Evolutionary conservation across 2,888 invertebrate genomes (phyloP), one percentile per base, ranked within the genome.

Genomic region (Coenonympha glycerion): DNA sequence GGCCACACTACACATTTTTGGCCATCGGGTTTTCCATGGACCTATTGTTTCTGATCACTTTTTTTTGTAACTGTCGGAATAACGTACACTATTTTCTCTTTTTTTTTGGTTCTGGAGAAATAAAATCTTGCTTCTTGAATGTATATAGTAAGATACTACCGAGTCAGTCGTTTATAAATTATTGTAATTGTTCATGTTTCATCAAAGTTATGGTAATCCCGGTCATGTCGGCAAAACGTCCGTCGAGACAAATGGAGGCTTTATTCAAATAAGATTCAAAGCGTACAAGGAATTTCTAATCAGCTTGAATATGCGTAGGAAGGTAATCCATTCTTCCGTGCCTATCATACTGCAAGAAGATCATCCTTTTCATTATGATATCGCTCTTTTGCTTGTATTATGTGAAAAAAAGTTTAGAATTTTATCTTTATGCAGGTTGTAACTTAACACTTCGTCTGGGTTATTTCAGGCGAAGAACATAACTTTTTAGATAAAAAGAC

Each of bases 181-280:
- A n/a, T n/a, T 66, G 63, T 63, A 65, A 65, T 63, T 61, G 67
- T 63, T 62, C 58, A n/a, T n/a, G n/a, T n/a, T n/a, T n/a, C n/a
- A 34, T 52, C 49, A 5, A 52, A 49, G 55, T 46, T 36, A 40
- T 55, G 42, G 68, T 82, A 82, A 84, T 79, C 80, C 77, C 51
- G 50, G 65, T 75, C 77, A 81, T 72, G 67, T 80, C 63, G 65
- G 65, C 68, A 71, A 77, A 79, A 75, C 65, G 77, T 37, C 37
- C 37, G 22, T 66, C 70, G 68, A 69, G 71, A 67, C 70, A 68
- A 84, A 83, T 84, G 84, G 83, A 67, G 71, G 73, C 79, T 83
- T 84, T 84, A 83, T 81, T 75, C 83, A 76, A 78, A 82, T 81
- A 79, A 79, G 82, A 81, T 76, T 72, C 61, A 73, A 69, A 82